A percentile compares a stretch with the other conserved stretches of the same genome.
Conservation (phyloP, 2,797 vertebrate species). For the Cirrhinus molitorella region DNA sequence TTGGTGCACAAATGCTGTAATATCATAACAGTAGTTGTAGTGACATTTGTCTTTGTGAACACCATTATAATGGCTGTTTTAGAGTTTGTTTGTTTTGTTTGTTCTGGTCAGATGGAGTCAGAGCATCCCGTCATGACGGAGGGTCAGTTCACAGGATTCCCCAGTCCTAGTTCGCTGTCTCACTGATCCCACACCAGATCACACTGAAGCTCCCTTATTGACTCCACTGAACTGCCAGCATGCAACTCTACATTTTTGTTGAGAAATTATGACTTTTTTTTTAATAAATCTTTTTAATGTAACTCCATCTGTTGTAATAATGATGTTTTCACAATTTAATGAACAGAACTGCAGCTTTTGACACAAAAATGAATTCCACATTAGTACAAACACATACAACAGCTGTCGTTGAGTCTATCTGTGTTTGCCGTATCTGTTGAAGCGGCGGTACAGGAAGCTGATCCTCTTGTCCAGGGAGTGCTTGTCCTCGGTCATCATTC, state of each 20-base stretch:
- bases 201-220: background rate
- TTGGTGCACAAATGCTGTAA: background rate
- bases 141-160: slow-evolving; percentile 77
- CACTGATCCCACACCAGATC: slow-evolving; percentile 67
- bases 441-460: slow-evolving; percentile 87
- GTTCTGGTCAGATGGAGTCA: slow-evolving; percentile 71
- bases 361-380: background rate
- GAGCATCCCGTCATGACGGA: slow-evolving; percentile 75
- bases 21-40: background rate
- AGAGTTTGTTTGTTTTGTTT: background rate
- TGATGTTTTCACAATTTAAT: background rate
- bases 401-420: slow-evolving; percentile 70
- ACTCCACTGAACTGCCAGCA: background rate
- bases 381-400: background rate
- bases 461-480: slow-evolving; percentile 91
- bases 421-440: slow-evolving; percentile 90
- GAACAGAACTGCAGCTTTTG: background rate
- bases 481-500: slow-evolving; percentile 88
- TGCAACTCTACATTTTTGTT: too few species aligned
- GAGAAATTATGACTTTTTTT: background rate
- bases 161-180: slow-evolving; percentile 79
- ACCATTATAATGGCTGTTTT: background rate
- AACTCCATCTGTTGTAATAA: background rate
- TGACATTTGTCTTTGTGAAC: background rate
- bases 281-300: background rate